These are phyloP conservation scores for Anolis sagrei DNA, from an alignment of 2,113 vertebrate genomes.

Conservation along the genomic window DNA sequence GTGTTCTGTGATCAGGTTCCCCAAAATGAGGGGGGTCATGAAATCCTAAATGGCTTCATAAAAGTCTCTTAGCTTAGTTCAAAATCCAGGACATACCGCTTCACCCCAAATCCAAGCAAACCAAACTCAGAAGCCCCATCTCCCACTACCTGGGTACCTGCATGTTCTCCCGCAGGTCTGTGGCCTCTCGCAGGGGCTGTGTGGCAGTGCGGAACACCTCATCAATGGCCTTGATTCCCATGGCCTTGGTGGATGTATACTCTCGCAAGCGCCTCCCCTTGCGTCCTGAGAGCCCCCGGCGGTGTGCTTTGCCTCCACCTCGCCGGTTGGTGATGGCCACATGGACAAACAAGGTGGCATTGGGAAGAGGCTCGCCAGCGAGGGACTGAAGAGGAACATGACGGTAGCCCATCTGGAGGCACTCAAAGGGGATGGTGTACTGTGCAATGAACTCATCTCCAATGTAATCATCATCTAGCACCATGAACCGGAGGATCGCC, in stretches of 20 bases:
- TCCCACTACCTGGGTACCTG: conserved; percentile 78
- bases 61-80: background rate
- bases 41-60: too few relatives aligned
- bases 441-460: conserved; percentile 94
- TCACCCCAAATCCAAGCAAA: accelerated
- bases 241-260: conserved; percentile 89
- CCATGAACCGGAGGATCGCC: conserved; percentile 88
- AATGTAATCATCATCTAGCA: conserved; percentile 92
- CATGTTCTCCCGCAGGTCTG: conserved; percentile 91
- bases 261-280: conserved; percentile 87
- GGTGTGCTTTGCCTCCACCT: conserved; percentile 87
- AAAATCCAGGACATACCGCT: background rate
- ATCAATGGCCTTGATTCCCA: conserved; percentile 89
- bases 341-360: conserved; percentile 89
- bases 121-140: conserved; percentile 1
- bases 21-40: background rate
- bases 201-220: conserved; percentile 91
- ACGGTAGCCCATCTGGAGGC: conserved; percentile 90
- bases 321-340: conserved; percentile 91
- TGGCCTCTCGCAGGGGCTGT: conserved; percentile 89
- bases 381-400: conserved; percentile 90
- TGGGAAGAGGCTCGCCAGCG: conserved; percentile 86
- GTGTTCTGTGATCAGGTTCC: too few relatives aligned
- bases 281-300: conserved; percentile 86
- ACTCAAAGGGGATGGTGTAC: conserved; percentile 94